A percentile compares a stretch with the other conserved stretches of the same genome.
phyloP scores from a whole-genome alignment of 2,797 vertebrate species.

The Scolopax rusticola region DNA sequence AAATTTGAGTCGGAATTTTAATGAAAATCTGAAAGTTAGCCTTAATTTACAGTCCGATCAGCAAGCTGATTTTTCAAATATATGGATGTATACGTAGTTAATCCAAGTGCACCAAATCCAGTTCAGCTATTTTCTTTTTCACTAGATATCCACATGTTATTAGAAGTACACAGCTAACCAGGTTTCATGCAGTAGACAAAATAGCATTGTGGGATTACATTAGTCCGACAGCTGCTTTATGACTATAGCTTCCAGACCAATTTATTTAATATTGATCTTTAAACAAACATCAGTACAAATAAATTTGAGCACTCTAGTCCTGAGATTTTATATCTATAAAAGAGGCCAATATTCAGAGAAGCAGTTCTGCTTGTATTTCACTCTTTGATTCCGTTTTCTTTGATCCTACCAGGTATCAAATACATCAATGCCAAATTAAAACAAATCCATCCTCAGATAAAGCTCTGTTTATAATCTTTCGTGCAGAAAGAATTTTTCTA shows the following conservation, averaged over 20 bases:
- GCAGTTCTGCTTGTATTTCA: constrained; percentile 79
- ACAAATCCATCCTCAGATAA: constrained; percentile 85
- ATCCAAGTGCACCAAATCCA: constrained; percentile 77
- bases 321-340: constrained; percentile 83
- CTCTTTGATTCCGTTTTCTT: constrained; percentile 85
- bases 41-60: not conserved
- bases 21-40: not conserved
- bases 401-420: constrained; percentile 86
- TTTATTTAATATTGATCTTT: constrained; percentile 92
- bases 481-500: constrained; percentile 83
- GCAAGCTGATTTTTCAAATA: not conserved
- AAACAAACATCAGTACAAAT: constrained; percentile 91
- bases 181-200: constrained; percentile 87
- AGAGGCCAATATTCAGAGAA: constrained; percentile 82
- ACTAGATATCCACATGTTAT: constrained; percentile 79
- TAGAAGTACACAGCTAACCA: constrained; percentile 85
- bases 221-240: constrained; percentile 89
- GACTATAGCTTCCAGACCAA: constrained; percentile 89
- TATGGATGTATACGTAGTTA: constrained; percentile 23
- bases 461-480: constrained; percentile 82
- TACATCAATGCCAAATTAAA: constrained; percentile 88
- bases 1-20: constrained; percentile 13
- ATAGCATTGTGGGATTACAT: constrained; percentile 89
- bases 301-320: constrained; percentile 85
- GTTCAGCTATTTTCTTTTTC: constrained; percentile 81